phyloP scores from a whole-genome alignment of 2,888 invertebrate genomes.

The Rhamnusium bicolor region DNA sequence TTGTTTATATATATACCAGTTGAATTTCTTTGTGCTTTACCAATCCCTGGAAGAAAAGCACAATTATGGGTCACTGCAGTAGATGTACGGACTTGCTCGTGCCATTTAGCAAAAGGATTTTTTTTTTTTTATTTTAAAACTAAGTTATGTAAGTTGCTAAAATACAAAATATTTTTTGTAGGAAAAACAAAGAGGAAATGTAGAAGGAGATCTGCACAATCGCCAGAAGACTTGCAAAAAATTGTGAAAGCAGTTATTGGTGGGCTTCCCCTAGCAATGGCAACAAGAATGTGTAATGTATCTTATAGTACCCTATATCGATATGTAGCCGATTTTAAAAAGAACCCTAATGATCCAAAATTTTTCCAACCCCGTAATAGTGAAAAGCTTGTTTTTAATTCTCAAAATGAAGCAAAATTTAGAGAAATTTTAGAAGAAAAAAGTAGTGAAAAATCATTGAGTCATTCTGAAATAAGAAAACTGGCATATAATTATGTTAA shows the following conservation, averaged over 20 bases:
- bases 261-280: conserved; percentile 39
- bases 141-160: too few relatives aligned
- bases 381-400: neutral
- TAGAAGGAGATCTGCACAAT: neutral
- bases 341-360: neutral
- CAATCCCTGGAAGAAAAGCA: too few relatives aligned
- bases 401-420: neutral
- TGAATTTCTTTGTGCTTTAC: too few relatives aligned
- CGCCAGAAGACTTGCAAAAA: neutral
- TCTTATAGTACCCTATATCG: conserved; percentile 39
- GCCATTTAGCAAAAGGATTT: too few relatives aligned
- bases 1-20: too few relatives aligned
- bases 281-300: conserved; percentile 40
- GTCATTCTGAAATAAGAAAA: neutral
- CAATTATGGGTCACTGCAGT: too few relatives aligned
- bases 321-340: neutral
- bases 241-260: conserved; percentile 31
- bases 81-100: too few relatives aligned
- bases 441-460: neutral
- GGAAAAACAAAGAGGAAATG: neutral
- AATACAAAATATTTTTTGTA: too few relatives aligned
- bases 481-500: neutral
- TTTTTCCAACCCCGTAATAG: neutral
- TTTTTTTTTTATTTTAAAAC: too few relatives aligned
- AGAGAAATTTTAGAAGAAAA: neutral